Evolutionary conservation across 2,113 vertebrate genomes (phyloP).

Genomic region (Columbina picui): DNA sequence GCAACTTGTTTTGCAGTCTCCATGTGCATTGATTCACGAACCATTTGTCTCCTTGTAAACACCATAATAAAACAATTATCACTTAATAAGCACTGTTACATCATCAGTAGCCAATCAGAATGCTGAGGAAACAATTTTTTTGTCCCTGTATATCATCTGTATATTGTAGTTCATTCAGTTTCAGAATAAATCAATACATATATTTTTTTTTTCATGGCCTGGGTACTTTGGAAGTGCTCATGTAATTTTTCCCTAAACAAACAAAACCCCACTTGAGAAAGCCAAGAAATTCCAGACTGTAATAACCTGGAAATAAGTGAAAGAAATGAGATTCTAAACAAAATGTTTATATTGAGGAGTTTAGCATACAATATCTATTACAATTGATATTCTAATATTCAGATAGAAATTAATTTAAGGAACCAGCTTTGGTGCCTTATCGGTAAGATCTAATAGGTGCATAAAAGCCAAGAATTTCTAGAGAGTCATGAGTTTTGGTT

Average conservation of each 20-base stretch:
- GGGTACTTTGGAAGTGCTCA: not conserved
- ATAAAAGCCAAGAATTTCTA: not conserved
- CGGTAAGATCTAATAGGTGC: not conserved
- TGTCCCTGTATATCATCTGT: not conserved
- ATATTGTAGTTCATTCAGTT: not conserved
- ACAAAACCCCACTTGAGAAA: not conserved
- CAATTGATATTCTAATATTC: not conserved
- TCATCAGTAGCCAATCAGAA: not conserved
- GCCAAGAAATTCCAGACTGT: not conserved
- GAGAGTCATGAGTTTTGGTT: not conserved
- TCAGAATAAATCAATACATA: not conserved
- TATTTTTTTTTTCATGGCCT: not conserved
- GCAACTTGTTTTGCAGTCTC: slow-evolving; percentile 7
- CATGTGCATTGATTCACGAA: not conserved
- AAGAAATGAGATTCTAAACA: not conserved
- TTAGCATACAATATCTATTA: not conserved
- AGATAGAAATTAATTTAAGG: not conserved
- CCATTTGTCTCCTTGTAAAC: slow-evolving; percentile 16
- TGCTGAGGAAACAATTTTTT: not conserved
- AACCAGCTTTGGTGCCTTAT: not conserved
- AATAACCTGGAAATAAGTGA: not conserved
- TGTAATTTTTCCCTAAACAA: not conserved
- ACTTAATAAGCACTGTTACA: slow-evolving; percentile 1
- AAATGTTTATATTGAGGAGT: not conserved
- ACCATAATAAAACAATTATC: slow-evolving; percentile 27